Evolutionary conservation across 2,113 vertebrate genomes (phyloP).

Genomic region (Tonatia bakeri): DNA sequence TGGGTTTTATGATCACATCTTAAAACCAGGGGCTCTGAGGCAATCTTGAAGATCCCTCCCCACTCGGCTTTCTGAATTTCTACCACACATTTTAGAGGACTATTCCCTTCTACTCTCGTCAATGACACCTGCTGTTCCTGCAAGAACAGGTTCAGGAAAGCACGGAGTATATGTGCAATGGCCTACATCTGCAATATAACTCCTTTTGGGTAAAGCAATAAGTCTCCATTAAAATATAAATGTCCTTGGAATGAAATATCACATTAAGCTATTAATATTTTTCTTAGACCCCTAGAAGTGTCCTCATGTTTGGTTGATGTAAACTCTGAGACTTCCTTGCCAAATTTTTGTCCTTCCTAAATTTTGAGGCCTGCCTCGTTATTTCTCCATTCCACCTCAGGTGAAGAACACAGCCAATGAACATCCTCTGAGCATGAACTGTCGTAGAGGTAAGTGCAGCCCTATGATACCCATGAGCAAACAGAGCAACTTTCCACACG

Average conservation of each 20-base stretch:
- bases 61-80: neutral
- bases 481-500: neutral
- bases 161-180: accelerated
- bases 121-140: neutral
- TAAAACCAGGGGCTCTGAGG: neutral
- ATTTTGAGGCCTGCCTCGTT: neutral
- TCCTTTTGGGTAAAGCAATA: neutral
- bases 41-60: neutral
- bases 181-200: neutral
- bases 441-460: no score
- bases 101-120: neutral
- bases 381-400: neutral
- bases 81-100: neutral
- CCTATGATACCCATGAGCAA: neutral
- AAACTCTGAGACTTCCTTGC: neutral
- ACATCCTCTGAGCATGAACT: neutral
- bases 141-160: neutral
- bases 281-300: neutral
- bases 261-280: neutral
- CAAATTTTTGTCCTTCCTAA: neutral
- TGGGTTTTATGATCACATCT: neutral
- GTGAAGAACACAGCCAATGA: neutral
- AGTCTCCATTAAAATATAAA: neutral
- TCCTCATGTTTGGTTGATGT: neutral
- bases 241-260: neutral